Base-by-base conservation (phyloP, 2,888 invertebrate species). In the Argyra leucocephala region DNA sequence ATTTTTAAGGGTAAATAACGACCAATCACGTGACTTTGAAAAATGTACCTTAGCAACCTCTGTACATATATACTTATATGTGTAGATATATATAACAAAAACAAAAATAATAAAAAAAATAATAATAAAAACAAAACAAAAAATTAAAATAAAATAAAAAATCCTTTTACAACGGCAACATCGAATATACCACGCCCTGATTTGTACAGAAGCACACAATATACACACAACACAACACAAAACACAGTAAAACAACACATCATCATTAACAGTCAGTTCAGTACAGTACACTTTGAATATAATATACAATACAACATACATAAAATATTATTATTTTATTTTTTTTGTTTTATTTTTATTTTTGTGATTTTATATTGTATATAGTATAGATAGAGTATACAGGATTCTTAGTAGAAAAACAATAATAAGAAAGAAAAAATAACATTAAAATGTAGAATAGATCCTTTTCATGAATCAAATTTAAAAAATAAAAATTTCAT, bases 1-100 rank as follows among this genome's bases (percentile, higher is more conserved):
- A 36, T 62, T 65, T 66, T 62, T 58, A 62, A 64, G 66, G 66
- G 64, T 64, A 66, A 63, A 64, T 66, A 65, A 65, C 66, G 66
- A 66, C 66, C 66, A 66, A 66, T 66, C 66, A 66, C 63, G 61
- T 64, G 61, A 66, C 60, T 66, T 57, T 31, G 48, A 61, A 37
- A 57, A 65, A 63, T 24, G 66, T 61, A 58, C 66, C 66, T 64
- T 66, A 66, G 66, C 66, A 66, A 66, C 66, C 61, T 62, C 64
- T 61, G 12, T 24, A 24, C 12, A 15, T 60, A 21, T 24, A 24
- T 24, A n/a, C n/a, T n/a, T n/a, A 9, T 57, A 1, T 57, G 21
- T n/a, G 9, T 21, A 21, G 10, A 59, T 18, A n/a, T n/a, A 48
- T 48, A 48, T 2, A 15, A 5, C 48, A 48, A 18, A 48, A 18